phyloP scores from a whole-genome alignment of 1,140 invertebrate species.

The Calliphora vicina region DNA sequence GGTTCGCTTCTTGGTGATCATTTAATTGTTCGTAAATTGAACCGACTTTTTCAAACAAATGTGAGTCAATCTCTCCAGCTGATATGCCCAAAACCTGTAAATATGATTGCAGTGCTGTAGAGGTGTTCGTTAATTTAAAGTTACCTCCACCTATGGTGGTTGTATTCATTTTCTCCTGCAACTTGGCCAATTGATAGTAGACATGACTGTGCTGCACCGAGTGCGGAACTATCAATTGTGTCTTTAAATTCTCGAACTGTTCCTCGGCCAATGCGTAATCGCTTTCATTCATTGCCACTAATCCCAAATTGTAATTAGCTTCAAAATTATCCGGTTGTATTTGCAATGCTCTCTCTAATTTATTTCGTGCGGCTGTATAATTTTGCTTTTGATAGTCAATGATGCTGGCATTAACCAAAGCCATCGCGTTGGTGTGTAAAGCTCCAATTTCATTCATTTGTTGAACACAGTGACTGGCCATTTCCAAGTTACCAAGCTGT shows the following conservation, averaged over 20 bases:
- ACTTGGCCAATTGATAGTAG: slow-evolving; percentile 83
- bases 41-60: slow-evolving; percentile 82
- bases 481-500: slow-evolving; percentile 83
- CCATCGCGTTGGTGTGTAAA: slow-evolving; percentile 77
- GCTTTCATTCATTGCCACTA: slow-evolving; percentile 77
- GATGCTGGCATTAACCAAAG: slow-evolving; percentile 90
- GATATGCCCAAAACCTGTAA: slow-evolving; percentile 82
- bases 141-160: slow-evolving; percentile 49
- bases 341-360: slow-evolving; percentile 80
- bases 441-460: slow-evolving; percentile 78
- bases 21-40: slow-evolving; percentile 85
- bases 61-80: slow-evolving; percentile 81
- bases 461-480: slow-evolving; percentile 83
- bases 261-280: slow-evolving; percentile 68
- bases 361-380: slow-evolving; percentile 77
- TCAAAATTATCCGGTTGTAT: slow-evolving; percentile 87
- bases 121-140: slow-evolving; percentile 68
- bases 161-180: slow-evolving; percentile 72
- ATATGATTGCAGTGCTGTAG: slow-evolving; percentile 84
- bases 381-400: slow-evolving; percentile 79
- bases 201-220: slow-evolving; percentile 76
- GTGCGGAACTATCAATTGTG: slow-evolving; percentile 61
- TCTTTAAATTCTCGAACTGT: slow-evolving; percentile 78
- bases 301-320: slow-evolving; percentile 89
- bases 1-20: slow-evolving; percentile 91